phyloP scores from a whole-genome alignment of 2,888 invertebrate genomes.

The Luffia ferchaultella region DNA sequence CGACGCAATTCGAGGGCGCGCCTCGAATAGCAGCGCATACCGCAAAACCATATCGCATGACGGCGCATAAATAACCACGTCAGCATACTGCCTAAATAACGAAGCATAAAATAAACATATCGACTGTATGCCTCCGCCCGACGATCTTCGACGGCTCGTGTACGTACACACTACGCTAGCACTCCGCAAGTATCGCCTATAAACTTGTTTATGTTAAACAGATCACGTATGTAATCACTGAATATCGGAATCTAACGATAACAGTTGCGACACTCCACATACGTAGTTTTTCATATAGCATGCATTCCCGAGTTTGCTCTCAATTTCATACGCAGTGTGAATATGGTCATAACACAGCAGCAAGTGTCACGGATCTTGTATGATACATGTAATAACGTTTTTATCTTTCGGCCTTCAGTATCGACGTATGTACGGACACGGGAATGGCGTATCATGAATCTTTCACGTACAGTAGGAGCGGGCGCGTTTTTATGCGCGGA shows the following conservation, averaged over 20 bases:
- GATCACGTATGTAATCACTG: no score
- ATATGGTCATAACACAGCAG: neutral
- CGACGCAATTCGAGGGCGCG: neutral
- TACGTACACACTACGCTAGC: neutral
- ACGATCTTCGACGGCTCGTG: constrained; percentile 1
- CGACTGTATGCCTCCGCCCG: constrained; percentile 10
- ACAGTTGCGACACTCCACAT: no score
- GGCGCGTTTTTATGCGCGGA: constrained; percentile 40
- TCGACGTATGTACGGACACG: constrained; percentile 21
- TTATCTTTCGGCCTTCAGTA: constrained; percentile 4
- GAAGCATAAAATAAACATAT: constrained; percentile 30
- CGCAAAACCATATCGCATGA: constrained; percentile 9
- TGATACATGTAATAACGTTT: constrained; percentile 4
- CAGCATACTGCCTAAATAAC: constrained; percentile 34
- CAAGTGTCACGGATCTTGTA: neutral
- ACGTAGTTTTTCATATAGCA: no score
- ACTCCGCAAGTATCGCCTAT: no score
- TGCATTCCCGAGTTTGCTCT: neutral
- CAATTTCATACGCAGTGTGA: neutral
- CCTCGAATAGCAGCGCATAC: neutral
- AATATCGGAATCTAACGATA: no score
- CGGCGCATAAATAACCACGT: constrained; percentile 20
- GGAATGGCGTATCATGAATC: constrained; percentile 37
- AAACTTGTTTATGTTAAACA: no score
- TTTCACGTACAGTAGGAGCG: constrained; percentile 31